phyloP scores from a whole-genome alignment of 1,140 invertebrate genomes.

The Platyura marginata region DNA sequence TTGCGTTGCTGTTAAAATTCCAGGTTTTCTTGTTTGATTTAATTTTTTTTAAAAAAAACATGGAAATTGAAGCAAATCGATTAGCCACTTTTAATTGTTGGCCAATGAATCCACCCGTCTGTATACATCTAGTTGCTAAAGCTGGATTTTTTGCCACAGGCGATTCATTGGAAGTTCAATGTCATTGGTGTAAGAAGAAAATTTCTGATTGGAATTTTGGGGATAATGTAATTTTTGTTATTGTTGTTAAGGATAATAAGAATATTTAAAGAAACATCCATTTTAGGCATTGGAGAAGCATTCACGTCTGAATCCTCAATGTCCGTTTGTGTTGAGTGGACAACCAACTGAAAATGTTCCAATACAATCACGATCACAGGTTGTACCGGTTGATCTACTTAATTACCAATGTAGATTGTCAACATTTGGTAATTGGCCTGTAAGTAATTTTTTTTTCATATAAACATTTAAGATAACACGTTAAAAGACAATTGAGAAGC shows the following conservation, averaged over 20 bases:
- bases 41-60: too few species aligned
- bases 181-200: constrained; percentile 50
- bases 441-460: constrained; percentile 20
- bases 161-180: constrained; percentile 44
- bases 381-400: constrained; percentile 8
- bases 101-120: constrained; percentile 45
- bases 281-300: constrained; percentile 37
- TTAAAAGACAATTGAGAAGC: too few species aligned
- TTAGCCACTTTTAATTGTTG: constrained; percentile 48
- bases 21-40: too few species aligned
- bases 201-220: constrained; percentile 58
- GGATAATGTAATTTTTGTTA: constrained; percentile 29
- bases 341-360: constrained; percentile 44
- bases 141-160: constrained; percentile 69
- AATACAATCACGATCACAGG: constrained; percentile 7
- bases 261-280: background rate
- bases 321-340: constrained; percentile 49
- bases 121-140: constrained; percentile 44
- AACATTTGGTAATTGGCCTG: constrained; percentile 47
- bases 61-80: constrained; percentile 49
- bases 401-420: constrained; percentile 20
- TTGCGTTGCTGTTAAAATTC: too few species aligned
- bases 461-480: too few species aligned
- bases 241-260: background rate
- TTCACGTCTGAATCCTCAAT: constrained; percentile 38